Evolutionary conservation across 2,888 invertebrate genomes (phyloP).

Genomic region (Erebia ligea): DNA sequence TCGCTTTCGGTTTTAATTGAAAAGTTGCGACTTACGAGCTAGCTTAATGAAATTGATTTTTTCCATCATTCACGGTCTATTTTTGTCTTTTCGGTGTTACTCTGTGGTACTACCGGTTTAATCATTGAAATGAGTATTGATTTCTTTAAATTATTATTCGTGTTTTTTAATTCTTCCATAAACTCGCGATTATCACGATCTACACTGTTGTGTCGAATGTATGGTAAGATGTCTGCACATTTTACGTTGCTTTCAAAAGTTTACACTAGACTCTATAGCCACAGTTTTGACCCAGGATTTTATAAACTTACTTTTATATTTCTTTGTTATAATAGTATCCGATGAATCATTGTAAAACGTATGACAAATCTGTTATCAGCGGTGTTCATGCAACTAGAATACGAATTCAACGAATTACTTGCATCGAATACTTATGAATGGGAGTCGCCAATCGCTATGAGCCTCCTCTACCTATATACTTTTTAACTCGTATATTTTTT

Average conservation of each 20-base stretch:
- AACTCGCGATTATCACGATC: not conserved
- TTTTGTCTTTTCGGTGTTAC: not conserved
- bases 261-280: too few species aligned
- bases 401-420: slow-evolving; percentile 25
- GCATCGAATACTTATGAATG: slow-evolving; percentile 39
- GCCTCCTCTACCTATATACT: not conserved
- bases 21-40: not conserved
- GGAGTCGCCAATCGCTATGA: slow-evolving; percentile 26
- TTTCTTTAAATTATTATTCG: not conserved
- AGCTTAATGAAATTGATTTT: slow-evolving; percentile 8
- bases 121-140: not conserved
- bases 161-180: not conserved
- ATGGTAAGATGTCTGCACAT: too few species aligned
- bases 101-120: not conserved
- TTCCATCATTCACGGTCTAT: not conserved
- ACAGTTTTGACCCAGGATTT: not conserved
- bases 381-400: slow-evolving; percentile 28
- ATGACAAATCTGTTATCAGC: slow-evolving; percentile 19
- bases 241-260: too few species aligned
- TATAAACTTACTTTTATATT: not conserved
- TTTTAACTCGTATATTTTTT: slow-evolving; percentile 20
- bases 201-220: too few species aligned
- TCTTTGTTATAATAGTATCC: not conserved
- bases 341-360: slow-evolving; percentile 1
- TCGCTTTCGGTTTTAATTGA: slow-evolving; percentile 30